Base-by-base conservation (phyloP, 2,888 invertebrate species). In the Papilio elwesi region DNA sequence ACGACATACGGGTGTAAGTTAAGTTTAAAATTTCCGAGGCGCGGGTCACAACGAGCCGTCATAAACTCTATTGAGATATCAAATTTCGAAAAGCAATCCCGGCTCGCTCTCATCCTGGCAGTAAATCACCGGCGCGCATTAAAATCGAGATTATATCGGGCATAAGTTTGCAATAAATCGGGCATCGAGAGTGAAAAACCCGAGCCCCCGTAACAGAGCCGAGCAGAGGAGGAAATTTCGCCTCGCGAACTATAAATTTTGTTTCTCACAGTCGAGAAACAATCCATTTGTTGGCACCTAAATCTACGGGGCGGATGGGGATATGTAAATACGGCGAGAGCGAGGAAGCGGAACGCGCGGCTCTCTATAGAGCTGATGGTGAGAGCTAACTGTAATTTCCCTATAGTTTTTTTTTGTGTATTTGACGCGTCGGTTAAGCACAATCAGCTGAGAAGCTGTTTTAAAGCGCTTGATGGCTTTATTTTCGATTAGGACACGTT, bases 71-170 rank as follows among this genome's bases (percentile, higher is more conserved):
- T 91, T 83, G 88, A 91, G 92, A 91, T 92, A 93, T 93, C 93
- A 92, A 92, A 89, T 93, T 92, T 92, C 93, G 87, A 84, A 87
- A 90, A 87, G 86, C 90, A 90, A 90, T 90, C 87, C 87, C 84
- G 87, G 80, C 80, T 79, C 84, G 72, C 80, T 81, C 82, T 80
- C 84, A 84, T 84, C 85, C 86, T 84, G 85, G 83, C 83, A 85
- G 88, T 93, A 93, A 93, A 93, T 93, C 92, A 89, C 84, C 76
- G 75, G 80, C 73, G 80, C 62, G 89, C 91, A 92, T 93, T 93
- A 93, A 93, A 93, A 93, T 91, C 90, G 87, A 90, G 93, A 93
- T 93, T 92, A 92, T 91, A 88, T 87, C 81, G 84, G 87, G 88
- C 90, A 90, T 91, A 91, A 92, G 91, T 91, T 90, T 81, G 84